Base-by-base conservation (phyloP, 2,888 invertebrate genomes). In the Brenthis ino region DNA sequence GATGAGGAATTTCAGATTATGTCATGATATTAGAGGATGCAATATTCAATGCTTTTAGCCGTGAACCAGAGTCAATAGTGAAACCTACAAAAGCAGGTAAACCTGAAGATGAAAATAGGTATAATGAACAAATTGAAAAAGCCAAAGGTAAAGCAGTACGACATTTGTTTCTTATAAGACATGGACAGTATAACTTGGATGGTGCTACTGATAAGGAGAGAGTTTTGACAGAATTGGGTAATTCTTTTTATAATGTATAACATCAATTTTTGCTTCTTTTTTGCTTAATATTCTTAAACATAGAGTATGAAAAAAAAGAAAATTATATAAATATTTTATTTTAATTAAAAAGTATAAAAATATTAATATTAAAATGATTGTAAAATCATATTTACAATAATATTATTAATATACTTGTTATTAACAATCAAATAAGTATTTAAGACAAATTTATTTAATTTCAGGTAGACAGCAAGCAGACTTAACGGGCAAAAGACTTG, bases 151-250 rank as follows among this genome's bases (percentile, higher is more conserved):
- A 91, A 81, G 95, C 96, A 0, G 94, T 94, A 0, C 89, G 99
- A n/a, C 97, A 99, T 84, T 86, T 99, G 64, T 94, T 99, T 76
- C 93, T 99, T 16, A 96, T 99, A 70, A 94, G 99, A 54, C 99
- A 99, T 86, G 99, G 99, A 0, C 99, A 99, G 85, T 99, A 99
- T 83, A 94, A 98, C 79, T 87, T 96, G 54, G 92, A 94, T 12
- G 98, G 97, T 0, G 86, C 88, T 47, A 94, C 91, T 1, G 98
- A 98, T 82, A 89, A 93, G 6, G 95, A 97, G 28, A 94, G 96
- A 78, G 91, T 93, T 65, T 94, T 99, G 13, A 99, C 99, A 0
- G 94, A 95, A 58, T 91, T 98, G 68, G 98, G 98, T 94, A 89
- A 89, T 72, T 13, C 60, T 56, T 55, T 54, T 54, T 20, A 3